Percentiles rank a stretch among this genome's conserved stretches.
Evolutionary conservation across 2,888 invertebrate species (phyloP).

Genomic region (Adineta ricciae): DNA sequence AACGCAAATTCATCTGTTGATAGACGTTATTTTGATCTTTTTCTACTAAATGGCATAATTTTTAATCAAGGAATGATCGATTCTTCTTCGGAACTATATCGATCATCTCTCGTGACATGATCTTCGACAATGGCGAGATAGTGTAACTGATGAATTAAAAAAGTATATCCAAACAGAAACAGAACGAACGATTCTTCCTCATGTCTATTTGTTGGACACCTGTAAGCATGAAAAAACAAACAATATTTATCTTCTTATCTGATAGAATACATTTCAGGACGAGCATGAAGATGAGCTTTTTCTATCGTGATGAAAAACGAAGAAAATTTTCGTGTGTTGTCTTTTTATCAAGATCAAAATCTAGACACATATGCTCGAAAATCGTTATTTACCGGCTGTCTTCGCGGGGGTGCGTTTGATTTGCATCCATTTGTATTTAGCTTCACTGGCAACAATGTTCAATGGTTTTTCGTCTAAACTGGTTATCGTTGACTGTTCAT

Average conservation of each 20-base stretch:
- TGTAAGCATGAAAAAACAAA: neutral
- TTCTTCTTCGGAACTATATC: neutral
- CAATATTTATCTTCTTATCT: neutral
- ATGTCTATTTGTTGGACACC: neutral
- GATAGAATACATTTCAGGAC: neutral
- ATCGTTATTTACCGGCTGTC: constrained; percentile 54
- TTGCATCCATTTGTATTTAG: constrained; percentile 98
- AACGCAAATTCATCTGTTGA: neutral
- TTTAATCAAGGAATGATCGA: constrained; percentile 4
- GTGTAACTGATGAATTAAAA: constrained; percentile 2
- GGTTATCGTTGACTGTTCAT: neutral
- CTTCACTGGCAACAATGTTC: neutral
- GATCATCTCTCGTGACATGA: neutral
- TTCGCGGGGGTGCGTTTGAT: constrained; percentile 90
- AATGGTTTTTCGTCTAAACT: neutral
- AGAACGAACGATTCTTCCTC: neutral
- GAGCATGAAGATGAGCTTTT: neutral
- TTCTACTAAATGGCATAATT: neutral
- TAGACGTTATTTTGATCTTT: neutral
- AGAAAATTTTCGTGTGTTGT: neutral
- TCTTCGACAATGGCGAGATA: neutral
- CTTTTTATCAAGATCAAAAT: neutral
- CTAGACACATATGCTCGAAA: neutral
- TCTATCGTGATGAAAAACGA: neutral
- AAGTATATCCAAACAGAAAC: neutral